These are phyloP conservation scores for Anhinga anhinga DNA, from an alignment of 2,113 vertebrate species.

Conservation along the genomic window DNA sequence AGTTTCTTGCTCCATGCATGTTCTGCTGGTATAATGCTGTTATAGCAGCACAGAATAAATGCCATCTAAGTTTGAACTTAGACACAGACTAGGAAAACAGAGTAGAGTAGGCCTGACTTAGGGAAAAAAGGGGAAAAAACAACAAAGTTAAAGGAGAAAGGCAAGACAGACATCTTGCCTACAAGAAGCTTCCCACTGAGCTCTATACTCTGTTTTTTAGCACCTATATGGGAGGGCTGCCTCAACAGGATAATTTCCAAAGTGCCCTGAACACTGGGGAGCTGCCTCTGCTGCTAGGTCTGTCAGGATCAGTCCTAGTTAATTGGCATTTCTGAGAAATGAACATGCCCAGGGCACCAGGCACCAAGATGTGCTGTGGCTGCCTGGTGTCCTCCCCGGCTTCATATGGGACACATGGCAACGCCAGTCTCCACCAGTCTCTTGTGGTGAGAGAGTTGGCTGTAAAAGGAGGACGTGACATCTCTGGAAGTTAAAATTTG, in stretches of 20 bases:
- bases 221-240: not conserved
- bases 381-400: rapidly evolving
- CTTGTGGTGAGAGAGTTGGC: not conserved
- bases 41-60: not conserved
- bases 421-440: not conserved
- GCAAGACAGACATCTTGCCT: not conserved
- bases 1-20: not conserved
- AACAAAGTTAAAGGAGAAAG: not conserved
- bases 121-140: not conserved
- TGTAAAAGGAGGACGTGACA: not conserved
- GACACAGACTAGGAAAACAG: not conserved
- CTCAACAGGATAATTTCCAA: not conserved
- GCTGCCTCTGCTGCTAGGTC: not conserved
- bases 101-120: not conserved
- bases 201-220: not conserved
- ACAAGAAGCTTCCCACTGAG: not conserved
- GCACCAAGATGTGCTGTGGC: not conserved
- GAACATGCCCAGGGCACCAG: not conserved
- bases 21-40: not conserved
- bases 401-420: not conserved
- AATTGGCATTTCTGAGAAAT: not conserved
- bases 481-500: not conserved
- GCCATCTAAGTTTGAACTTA: not conserved
- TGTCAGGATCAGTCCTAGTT: not conserved
- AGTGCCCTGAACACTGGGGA: not conserved